A percentile compares a stretch with the other conserved stretches of the same genome.
These are phyloP conservation scores for Rhopalosiphum nymphaeae DNA, from an alignment of 2,888 invertebrate species.

Conservation along the genomic window DNA sequence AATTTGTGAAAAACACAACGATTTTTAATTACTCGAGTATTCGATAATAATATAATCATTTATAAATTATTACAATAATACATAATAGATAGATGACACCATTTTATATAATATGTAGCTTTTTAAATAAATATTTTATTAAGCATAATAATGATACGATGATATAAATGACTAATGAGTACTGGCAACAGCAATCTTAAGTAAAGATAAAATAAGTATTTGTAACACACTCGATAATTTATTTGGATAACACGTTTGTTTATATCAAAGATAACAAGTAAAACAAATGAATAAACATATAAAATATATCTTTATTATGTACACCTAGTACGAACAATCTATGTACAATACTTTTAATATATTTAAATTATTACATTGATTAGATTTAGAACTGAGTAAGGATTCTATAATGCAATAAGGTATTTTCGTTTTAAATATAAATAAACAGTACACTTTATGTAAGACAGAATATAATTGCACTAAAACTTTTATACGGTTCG, in stretches of 20 bases:
- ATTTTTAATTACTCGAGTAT: no score
- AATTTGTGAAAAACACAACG: no score
- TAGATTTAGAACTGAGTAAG: not conserved
- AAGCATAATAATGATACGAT: not conserved
- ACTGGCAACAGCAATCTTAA: not conserved
- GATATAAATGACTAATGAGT: not conserved
- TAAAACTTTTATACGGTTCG: not conserved
- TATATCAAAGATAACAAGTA: not conserved
- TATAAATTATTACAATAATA: no score
- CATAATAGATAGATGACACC: no score
- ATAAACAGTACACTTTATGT: not conserved
- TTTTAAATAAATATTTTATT: not conserved
- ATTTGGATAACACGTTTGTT: not conserved
- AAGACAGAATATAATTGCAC: not conserved
- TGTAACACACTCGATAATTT: not conserved
- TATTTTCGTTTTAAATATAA: not conserved
- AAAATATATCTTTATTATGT: not conserved
- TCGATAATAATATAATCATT: no score
- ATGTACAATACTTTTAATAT: not conserved
- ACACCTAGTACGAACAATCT: not conserved
- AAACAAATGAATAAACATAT: not conserved
- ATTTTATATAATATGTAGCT: not conserved
- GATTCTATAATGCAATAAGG: not conserved
- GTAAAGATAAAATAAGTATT: not conserved
- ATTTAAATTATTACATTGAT: not conserved